Percentiles rank a stretch among this genome's conserved stretches.
Evolutionary conservation across 2,113 vertebrate species (phyloP).

Genomic region (Leiothrix lutea): DNA sequence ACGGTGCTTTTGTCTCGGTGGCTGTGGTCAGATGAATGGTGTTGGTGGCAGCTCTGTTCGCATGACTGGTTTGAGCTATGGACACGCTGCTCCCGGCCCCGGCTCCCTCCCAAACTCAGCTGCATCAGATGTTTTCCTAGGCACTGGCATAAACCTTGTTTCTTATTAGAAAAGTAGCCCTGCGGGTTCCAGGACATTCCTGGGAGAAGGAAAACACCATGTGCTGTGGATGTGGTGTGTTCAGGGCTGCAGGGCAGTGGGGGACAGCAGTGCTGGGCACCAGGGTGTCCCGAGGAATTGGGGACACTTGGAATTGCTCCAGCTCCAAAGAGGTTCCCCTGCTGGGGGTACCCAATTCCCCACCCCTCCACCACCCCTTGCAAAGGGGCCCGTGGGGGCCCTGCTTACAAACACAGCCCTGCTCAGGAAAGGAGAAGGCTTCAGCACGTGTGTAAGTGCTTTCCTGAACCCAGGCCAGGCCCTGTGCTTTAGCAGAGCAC

Average conservation of each 20-base stretch:
- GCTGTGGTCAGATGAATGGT: not conserved
- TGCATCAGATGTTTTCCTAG: not conserved
- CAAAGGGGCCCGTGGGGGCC: not conserved
- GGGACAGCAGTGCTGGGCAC: not conserved
- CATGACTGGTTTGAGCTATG: not conserved
- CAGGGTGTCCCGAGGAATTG: not conserved
- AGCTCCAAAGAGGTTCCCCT: not conserved
- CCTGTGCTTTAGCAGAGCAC: not conserved
- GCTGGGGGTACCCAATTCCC: not conserved
- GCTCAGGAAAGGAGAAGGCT: not conserved
- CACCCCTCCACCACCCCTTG: not conserved
- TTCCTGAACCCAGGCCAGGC: not conserved
- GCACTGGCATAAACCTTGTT: not conserved
- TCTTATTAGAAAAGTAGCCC: not conserved
- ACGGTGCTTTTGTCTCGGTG: constrained; percentile 18
- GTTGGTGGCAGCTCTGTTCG: constrained; percentile 1
- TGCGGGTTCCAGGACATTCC: not conserved
- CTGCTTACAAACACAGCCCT: not conserved
- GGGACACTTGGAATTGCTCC: not conserved
- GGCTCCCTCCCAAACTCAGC: constrained; percentile 7
- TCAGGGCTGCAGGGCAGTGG: fast-evolving
- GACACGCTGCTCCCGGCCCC: not conserved
- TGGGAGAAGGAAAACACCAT: not conserved
- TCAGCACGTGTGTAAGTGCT: not conserved
- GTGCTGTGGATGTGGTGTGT: not conserved